A percentile compares a stretch with the other conserved stretches of the same genome.
Evolutionary conservation across 2,113 vertebrate genomes (phyloP).

Genomic region (Motacilla tschutschensis): DNA sequence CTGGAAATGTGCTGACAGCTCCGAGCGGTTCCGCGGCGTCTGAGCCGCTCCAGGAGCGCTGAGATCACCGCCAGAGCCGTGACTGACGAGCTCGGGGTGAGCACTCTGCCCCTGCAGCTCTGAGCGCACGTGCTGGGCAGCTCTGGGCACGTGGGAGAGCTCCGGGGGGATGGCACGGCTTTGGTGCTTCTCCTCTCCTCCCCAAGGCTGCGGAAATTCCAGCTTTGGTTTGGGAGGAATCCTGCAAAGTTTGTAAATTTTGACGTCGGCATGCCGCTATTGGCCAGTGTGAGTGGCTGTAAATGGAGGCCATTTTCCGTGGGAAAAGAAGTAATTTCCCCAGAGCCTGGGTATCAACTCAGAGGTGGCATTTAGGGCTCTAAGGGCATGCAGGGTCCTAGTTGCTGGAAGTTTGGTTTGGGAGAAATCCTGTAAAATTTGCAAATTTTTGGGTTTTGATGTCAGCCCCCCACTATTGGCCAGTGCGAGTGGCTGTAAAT

Average conservation of each 20-base stretch:
- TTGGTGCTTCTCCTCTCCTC: background rate
- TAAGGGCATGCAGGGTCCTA: no score
- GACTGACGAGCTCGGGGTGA: constrained; percentile 11
- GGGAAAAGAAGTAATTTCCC: no score
- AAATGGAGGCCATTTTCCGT: no score
- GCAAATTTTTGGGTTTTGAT: background rate
- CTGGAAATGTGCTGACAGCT: constrained; percentile 28
- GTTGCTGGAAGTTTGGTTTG: no score
- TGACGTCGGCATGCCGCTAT: fast-evolving
- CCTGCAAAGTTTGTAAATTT: no score
- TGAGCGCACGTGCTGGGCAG: background rate
- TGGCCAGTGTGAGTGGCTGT: no score
- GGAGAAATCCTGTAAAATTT: background rate
- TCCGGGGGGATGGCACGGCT: fast-evolving
- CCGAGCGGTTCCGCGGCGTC: constrained; percentile 23
- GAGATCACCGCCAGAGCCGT: constrained; percentile 8
- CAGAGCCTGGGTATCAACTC: no score
- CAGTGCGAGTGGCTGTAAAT: background rate
- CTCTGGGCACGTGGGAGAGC: fast-evolving
- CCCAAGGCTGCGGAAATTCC: background rate
- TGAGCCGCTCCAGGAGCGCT: background rate
- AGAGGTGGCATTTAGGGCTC: no score
- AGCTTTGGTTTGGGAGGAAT: background rate
- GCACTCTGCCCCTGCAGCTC: background rate
- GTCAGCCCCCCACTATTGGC: fast-evolving